Base-by-base conservation (phyloP, 2,113 vertebrate genomes). In the Syngnathus floridae region DNA sequence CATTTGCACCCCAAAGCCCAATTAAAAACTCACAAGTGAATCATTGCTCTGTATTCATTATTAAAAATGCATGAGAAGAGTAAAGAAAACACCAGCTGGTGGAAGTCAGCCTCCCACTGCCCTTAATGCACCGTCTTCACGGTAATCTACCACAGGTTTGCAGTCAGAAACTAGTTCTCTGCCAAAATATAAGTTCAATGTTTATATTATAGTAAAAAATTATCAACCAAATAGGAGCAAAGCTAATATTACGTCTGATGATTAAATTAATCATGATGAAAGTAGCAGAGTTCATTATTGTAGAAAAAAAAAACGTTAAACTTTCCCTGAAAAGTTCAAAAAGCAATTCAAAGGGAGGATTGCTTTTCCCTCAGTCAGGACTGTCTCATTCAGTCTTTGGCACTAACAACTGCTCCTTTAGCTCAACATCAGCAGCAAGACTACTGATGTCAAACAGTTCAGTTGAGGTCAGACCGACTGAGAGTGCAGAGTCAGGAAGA, bases 391-490 rank as follows among this genome's bases (percentile, higher is more conserved):
- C 4, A 9, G 60, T 67, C 17, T 71, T 46, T 45, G 36, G 58
- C 66, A 55, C 57, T 19, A 38, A 52, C 63, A 16, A 21, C 38
- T 22, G 35, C 36, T 16, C 67, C 64, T 59, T 59, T 40, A 77
- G 70, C 77, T 77, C 49, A 74, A 69, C 72, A 67, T 74, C 71
- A 80, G 79, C 70, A 67, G 46, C 38, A 45, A 66, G 70, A 22
- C 69, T 66, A 69, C 70, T 66, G 73, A 46, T 72, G 55, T 38
- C 7, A n/a, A 35, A 54, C 45, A 82, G 76, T 77, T 86, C 75
- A 83, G 61, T 26, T 64, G 52, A 84, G 85, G 82, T 86, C 83
- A 84, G 76, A 73, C 67, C 76, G 76, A 72, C 59, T 75, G 67
- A 76, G 63, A 68, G 64, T 31, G 37, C 74, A 54, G 76, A 76